Evolutionary conservation across 35 echinoderm and acorn worm genomes (phyloP), one percentile per base, ranked within the genome.

Genomic region (Ophioderma brevispina): DNA sequence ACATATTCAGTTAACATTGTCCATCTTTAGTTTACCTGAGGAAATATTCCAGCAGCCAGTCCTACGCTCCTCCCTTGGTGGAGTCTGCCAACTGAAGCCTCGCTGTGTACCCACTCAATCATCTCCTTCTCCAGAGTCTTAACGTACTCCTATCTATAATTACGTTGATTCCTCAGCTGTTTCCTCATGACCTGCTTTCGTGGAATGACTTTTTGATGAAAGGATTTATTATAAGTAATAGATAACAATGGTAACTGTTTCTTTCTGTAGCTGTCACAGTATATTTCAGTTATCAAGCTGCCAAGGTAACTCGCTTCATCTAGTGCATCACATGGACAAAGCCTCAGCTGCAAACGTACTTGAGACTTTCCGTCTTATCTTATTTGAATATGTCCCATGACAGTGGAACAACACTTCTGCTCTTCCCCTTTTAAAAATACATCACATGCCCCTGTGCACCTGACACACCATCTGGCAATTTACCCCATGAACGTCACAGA

Each of bases 191-290:
- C 77, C n/a, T 88, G 86, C 32, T 88, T 88, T 1, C 39, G 79
- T 33, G 86, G 78, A 43, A 79, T 76, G 14, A 88, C 52, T 23
- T 79, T 88, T 43, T 88, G 86, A 36, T 88, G 76, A 13, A 88
- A 63, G 11, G 86, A 88, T 33, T 80, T 88, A 31, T 88, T 88
- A 49, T 88, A 38, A 0, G 86, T 88, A n/a, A 31, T 88, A 88
- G 11, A 88, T 34, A 1, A 33, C 37, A 35, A 88, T 80, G 77
- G 86, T 35, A 55, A 35, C 36, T 30, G 25, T 33, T 88, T 88
- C 23, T 36, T 49, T 36, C 18, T 55, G 33, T 70, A 70, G 59
- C n/a, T 70, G 23, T 25, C 59, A 25, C 28, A 70, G 78, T 83
- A 83, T 6, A 43, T 83, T 49, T 52, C 81, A 23, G 1, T 83